Evolutionary conservation across 2,113 vertebrate genomes (phyloP).

Genomic region (Eidolon helvum): DNA sequence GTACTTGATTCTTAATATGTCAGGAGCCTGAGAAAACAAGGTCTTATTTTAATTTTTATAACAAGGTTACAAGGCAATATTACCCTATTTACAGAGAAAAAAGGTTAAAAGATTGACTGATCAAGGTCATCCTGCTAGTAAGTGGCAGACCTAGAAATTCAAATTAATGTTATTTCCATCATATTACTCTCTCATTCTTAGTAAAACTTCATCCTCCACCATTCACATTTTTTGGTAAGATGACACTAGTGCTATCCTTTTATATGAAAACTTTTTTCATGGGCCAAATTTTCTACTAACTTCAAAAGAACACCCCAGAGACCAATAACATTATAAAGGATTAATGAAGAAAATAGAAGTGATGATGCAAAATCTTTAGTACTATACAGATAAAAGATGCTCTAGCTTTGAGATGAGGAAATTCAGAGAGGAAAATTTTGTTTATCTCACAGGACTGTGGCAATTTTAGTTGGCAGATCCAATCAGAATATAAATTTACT

Average conservation of each 20-base stretch:
- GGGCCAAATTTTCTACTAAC: not conserved
- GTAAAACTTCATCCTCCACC: not conserved
- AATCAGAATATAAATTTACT: not conserved
- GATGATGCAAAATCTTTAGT: not conserved
- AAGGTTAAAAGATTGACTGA: not conserved
- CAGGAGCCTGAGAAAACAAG: not conserved
- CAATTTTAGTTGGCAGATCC: not conserved
- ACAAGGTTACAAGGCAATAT: not conserved
- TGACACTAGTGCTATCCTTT: not conserved
- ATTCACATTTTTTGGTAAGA: not conserved
- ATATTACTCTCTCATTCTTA: not conserved
- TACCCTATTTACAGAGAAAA: not conserved
- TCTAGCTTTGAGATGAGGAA: not conserved
- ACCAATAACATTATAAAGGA: not conserved
- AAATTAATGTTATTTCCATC: not conserved
- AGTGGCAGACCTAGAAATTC: not conserved
- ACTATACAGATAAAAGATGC: not conserved
- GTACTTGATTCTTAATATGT: not conserved
- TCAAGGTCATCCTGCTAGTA: not conserved
- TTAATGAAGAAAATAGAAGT: conserved; percentile 7
- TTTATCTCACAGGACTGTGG: not conserved
- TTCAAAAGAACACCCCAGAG: not conserved
- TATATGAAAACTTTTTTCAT: not conserved
- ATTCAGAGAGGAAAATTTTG: not conserved
- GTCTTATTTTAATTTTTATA: not conserved